Evolutionary conservation across 2,113 vertebrate species (phyloP).

Genomic region (Sapajus apella): DNA sequence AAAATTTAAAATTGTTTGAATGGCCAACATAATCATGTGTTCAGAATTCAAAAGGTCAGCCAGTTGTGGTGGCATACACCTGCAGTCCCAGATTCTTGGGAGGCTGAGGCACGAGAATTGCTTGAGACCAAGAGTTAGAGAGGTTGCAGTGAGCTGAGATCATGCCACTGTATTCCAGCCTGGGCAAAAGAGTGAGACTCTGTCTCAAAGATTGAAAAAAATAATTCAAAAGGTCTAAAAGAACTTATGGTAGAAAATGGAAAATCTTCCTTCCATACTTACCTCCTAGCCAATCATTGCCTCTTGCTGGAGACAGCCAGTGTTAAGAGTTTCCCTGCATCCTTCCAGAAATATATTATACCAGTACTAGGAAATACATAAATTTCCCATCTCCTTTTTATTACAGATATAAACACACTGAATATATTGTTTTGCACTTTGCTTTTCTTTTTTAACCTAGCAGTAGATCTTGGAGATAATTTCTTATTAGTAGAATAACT

Average conservation of each 20-base stretch:
- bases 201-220: too few relatives aligned
- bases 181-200: too few relatives aligned
- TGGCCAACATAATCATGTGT: neutral
- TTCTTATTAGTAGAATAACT: neutral
- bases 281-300: neutral
- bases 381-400: neutral
- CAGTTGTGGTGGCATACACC: too few relatives aligned
- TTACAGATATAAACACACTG: neutral
- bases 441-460: conserved; percentile 22
- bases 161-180: too few relatives aligned
- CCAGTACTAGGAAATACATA: neutral
- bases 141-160: too few relatives aligned
- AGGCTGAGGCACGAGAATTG: too few relatives aligned
- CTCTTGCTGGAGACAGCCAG: neutral
- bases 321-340: conserved; percentile 19
- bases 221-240: neutral
- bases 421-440: conserved; percentile 17
- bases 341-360: neutral
- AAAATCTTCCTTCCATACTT: neutral
- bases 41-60: conserved; percentile 1
- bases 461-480: conserved; percentile 15
- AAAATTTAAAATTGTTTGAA: neutral
- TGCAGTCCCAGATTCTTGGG: too few relatives aligned
- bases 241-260: neutral
- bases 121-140: too few relatives aligned